Base-by-base conservation (phyloP, 2,888 invertebrate species). In the Unio pictorum region DNA sequence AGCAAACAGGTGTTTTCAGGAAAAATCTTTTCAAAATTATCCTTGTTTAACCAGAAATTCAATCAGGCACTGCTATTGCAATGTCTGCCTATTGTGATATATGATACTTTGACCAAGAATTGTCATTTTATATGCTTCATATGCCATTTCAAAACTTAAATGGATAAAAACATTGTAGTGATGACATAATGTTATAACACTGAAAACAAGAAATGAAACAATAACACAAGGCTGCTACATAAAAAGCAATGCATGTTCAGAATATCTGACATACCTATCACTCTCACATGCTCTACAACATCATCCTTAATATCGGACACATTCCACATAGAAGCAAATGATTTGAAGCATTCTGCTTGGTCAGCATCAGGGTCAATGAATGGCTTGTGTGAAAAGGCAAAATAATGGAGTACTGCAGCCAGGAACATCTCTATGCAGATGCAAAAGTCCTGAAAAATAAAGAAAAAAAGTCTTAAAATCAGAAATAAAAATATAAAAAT, bases 401-500 rank as follows among this genome's bases (percentile, higher is more conserved):
- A 98, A 89, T 96, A 96, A 90, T 98, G 98, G 0, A 97, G 98
- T 34, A 98, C 93, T 2, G 98, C 96, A 34, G 98, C 98, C 84
- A 98, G 90, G 89, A 98, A 97, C 98, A 98, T 98, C 92, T 98
- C 98, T 86, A 98, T 96, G 89, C 98, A 98, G 81, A 98, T 97
- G 69, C 96, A 91, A 91, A 98, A 97, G 91, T 98, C 96, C 94
- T 97, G 92, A 26, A 84, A 83, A 56, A 67, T 62, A 61, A 55
- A 66, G 60, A 59, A n/a, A 62, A 0, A 0, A 71, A 34, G 18
- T 4, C 15, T 67, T 23, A 17, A 45, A 45, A 11, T 45, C 4
- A 45, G 15, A 45, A 45, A 0, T 45, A 15, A 45, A 11, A 45
- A 45, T 3, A 45, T 3, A 3, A 15, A 3, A 11, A n/a, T 54